Evolutionary conservation across 2,888 invertebrate species (phyloP).

Genomic region (Scelioninae gen. 2): DNA sequence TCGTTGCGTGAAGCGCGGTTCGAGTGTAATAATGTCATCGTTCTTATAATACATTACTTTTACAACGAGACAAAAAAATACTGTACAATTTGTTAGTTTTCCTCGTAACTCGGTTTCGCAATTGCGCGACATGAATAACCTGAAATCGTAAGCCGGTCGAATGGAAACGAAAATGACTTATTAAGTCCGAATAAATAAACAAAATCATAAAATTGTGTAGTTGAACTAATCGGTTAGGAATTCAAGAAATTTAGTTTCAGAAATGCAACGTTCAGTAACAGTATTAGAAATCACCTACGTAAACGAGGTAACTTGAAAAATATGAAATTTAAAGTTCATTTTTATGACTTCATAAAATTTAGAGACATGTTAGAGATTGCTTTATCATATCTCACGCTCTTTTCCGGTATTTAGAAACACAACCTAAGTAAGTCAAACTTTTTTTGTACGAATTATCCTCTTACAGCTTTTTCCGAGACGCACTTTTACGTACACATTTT

Average conservation of each 20-base stretch:
- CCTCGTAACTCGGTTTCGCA: too few species aligned
- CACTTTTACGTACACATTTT: too few species aligned
- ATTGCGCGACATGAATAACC: too few species aligned
- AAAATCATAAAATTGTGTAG: not conserved
- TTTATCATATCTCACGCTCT: slow-evolving; percentile 13
- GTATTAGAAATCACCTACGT: not conserved
- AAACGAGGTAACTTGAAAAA: slow-evolving; percentile 4
- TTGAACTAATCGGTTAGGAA: not conserved
- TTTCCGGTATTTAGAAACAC: slow-evolving; percentile 19
- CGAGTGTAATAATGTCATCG: too few species aligned
- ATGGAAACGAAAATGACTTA: slow-evolving; percentile 8
- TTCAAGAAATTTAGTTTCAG: not conserved
- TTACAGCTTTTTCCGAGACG: too few species aligned
- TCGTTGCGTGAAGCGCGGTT: too few species aligned
- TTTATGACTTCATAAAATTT: slow-evolving; percentile 14
- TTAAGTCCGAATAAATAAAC: not conserved
- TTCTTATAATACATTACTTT: slow-evolving; percentile 13
- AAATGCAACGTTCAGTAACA: not conserved
- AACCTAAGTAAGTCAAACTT: not conserved
- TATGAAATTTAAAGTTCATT: slow-evolving; percentile 7
- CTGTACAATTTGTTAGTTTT: slow-evolving; percentile 6
- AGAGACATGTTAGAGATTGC: slow-evolving; percentile 1
- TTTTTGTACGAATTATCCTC: too few species aligned
- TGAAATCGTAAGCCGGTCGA: too few species aligned
- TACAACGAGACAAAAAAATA: not conserved